Evolutionary conservation across 1,140 invertebrate species (phyloP).

Genomic region (Philopotamus ludificatus): DNA sequence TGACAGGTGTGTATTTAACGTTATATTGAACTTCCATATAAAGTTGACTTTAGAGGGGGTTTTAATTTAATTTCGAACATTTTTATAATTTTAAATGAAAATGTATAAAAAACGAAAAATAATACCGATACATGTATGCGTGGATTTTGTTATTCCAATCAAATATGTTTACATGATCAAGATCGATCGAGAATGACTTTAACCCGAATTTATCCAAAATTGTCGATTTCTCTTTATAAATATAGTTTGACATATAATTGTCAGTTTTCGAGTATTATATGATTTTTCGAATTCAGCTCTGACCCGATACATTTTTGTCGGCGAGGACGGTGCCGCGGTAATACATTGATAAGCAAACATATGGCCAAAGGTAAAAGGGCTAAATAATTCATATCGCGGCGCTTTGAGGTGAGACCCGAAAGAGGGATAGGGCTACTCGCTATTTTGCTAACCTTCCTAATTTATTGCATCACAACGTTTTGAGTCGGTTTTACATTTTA

Average conservation of each 20-base stretch:
- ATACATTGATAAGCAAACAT: slow-evolving; percentile 32
- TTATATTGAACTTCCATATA: too few relatives aligned
- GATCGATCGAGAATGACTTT: too few relatives aligned
- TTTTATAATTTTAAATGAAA: too few relatives aligned
- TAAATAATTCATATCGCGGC: slow-evolving; percentile 40
- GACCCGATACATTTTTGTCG: slow-evolving; percentile 27
- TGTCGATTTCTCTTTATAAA: too few relatives aligned
- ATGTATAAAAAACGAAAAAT: too few relatives aligned
- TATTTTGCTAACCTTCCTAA: neutral
- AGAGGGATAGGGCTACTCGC: neutral
- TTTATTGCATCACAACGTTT: slow-evolving; percentile 2
- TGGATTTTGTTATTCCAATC: too few relatives aligned
- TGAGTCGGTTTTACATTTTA: neutral
- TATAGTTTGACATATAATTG: neutral
- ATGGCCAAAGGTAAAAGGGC: slow-evolving; percentile 30
- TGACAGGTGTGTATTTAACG: too few relatives aligned
- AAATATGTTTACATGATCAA: too few relatives aligned
- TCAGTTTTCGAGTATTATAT: neutral
- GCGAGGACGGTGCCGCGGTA: slow-evolving; percentile 12
- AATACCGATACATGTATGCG: too few relatives aligned
- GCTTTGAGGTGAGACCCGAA: slow-evolving; percentile 33
- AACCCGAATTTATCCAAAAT: too few relatives aligned
- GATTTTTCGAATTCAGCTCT: neutral
- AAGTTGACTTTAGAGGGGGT: too few relatives aligned
- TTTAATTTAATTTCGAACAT: too few relatives aligned